Percentiles rank a stretch among this genome's conserved stretches.
phyloP scores from a whole-genome alignment of 2,888 invertebrate genomes.

The Folsomia candida region DNA sequence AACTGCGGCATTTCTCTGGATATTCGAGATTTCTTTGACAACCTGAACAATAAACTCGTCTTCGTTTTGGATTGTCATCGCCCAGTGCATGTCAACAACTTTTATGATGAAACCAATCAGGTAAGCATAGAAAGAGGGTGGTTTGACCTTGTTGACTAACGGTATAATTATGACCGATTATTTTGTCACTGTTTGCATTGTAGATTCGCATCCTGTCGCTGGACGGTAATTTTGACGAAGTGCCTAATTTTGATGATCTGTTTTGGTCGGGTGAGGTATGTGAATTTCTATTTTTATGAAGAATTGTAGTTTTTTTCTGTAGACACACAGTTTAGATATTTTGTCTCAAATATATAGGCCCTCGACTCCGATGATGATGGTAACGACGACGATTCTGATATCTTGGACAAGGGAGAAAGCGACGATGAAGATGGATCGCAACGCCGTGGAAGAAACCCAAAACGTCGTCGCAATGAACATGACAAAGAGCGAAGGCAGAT shows the following conservation, averaged over 20 bases:
- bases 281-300: too few relatives aligned
- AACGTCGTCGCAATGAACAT: conserved; percentile 53
- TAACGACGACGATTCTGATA: conserved; percentile 53
- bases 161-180: too few relatives aligned
- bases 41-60: conserved; percentile 79
- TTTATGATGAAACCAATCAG: conserved; percentile 68
- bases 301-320: too few relatives aligned
- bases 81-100: conserved; percentile 89
- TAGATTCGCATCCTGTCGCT: conserved; percentile 58
- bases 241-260: conserved; percentile 83
- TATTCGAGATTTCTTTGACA: conserved; percentile 78
- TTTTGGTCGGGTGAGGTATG: conserved; percentile 77
- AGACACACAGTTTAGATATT: too few relatives aligned
- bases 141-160: too few relatives aligned
- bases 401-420: conserved; percentile 51
- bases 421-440: conserved; percentile 56
- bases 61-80: conserved; percentile 86
- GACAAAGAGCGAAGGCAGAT: background rate
- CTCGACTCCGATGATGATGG: conserved; percentile 55
- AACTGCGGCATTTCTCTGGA: conserved; percentile 92
- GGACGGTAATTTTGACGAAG: conserved; percentile 67
- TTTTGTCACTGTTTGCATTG: background rate
- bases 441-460: conserved; percentile 53
- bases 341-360: too few relatives aligned
- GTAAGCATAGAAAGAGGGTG: too few relatives aligned